Evolutionary conservation across 2,888 invertebrate species (phyloP).

Genomic region (Limnephilus auricula): DNA sequence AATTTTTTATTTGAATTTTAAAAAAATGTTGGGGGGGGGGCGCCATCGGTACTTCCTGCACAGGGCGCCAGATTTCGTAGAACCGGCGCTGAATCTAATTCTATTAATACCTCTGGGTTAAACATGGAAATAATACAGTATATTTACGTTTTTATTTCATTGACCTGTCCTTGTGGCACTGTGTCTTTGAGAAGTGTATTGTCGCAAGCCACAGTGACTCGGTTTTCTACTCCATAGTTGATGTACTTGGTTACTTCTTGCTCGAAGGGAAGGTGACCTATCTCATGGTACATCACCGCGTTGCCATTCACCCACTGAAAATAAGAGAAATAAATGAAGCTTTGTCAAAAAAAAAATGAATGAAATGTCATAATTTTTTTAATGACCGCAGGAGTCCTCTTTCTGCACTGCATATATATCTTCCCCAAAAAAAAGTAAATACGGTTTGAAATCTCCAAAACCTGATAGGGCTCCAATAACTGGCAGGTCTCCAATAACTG

Average conservation of each 20-base stretch:
- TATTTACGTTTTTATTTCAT: slow-evolving; percentile 77
- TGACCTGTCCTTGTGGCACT: slow-evolving; percentile 91
- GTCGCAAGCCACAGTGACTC: slow-evolving; percentile 94
- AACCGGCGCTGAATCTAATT: no score
- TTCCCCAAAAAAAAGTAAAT: no score
- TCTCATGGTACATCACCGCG: slow-evolving; percentile 88
- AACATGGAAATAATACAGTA: background rate
- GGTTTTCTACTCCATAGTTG: slow-evolving; percentile 83
- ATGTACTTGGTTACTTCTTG: slow-evolving; percentile 86
- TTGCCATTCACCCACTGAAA: slow-evolving; percentile 94
- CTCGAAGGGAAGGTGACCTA: slow-evolving; percentile 97
- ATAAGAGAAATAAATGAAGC: background rate
- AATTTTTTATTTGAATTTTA: no score
- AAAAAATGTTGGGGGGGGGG: no score
- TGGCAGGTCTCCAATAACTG: no score
- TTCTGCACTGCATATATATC: no score
- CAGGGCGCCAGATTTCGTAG: no score
- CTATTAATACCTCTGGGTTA: no score
- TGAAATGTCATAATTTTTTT: background rate
- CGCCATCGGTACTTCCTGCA: no score
- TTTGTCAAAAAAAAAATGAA: slow-evolving; percentile 20
- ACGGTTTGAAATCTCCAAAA: no score
- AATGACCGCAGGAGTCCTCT: background rate
- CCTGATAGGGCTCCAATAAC: no score
- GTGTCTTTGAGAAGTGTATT: slow-evolving; percentile 93